These are phyloP conservation scores for Egretta garzetta DNA, from an alignment of 2,113 vertebrate species.

Conservation along the genomic window DNA sequence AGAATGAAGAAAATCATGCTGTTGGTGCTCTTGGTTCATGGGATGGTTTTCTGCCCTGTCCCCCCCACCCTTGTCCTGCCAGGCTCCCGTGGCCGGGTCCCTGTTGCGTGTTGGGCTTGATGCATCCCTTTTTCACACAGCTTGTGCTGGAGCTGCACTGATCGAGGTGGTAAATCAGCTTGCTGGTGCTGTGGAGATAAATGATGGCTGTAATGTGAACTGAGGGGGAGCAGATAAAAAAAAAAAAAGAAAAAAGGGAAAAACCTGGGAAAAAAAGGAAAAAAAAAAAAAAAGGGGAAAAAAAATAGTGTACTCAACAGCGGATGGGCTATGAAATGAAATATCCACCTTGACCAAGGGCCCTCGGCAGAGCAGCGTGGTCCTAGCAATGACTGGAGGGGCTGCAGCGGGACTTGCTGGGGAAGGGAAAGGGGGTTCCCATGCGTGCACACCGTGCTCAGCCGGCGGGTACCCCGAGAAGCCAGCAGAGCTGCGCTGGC, in stretches of 20 bases:
- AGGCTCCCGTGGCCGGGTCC: not conserved
- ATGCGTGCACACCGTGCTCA: fast-evolving
- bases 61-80: not conserved
- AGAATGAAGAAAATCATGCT: not conserved
- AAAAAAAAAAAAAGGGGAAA: not conserved
- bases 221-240: constrained; percentile 42
- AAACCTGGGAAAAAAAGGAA: not conserved
- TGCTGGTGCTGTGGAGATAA: constrained; percentile 41
- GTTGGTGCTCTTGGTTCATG: not conserved
- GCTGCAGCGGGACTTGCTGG: not conserved
- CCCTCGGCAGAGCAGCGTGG: not conserved
- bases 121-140: not conserved
- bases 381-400: not conserved
- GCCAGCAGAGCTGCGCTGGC: not conserved
- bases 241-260: not conserved
- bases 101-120: not conserved
- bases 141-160: not conserved
- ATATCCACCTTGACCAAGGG: not conserved
- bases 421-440: not conserved
- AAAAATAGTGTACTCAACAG: not conserved
- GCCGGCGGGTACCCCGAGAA: not conserved
- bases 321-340: constrained; percentile 23
- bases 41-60: not conserved
- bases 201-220: constrained; percentile 45
- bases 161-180: constrained; percentile 52